Evolutionary conservation across 2,888 invertebrate species (phyloP), one percentile per base, ranked within the genome.

Genomic region (Strigamia transsilvanica): DNA sequence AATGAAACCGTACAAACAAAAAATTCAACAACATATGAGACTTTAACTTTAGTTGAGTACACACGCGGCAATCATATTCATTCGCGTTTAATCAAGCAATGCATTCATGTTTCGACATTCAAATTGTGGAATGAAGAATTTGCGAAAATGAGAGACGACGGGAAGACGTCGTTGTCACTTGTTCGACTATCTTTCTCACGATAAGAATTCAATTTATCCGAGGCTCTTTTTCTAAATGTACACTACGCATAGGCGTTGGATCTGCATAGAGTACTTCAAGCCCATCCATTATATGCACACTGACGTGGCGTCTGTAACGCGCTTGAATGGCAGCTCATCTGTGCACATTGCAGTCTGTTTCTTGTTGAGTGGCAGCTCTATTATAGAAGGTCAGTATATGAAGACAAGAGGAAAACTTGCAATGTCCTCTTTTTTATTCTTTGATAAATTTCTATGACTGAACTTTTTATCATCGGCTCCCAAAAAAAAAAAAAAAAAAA

Each of bases 191-290:
- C 73, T 38, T 10, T 73, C 32, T 73, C 46, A 56, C 32, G 73
- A 73, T 73, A 73, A 73, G 73, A 73, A 73, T 73, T 73, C 73
- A 73, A 73, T 73, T 73, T 73, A 73, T 73, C 73, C 56, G n/a
- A 3, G 18, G 18, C n/a, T 73, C 32, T 73, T 32, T 73, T 73
- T 73, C 32, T 73, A 32, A 73, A 27, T 32, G 32, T 27, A 73
- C 73, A 12, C 73, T 27, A 73, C 73, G 10, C 73, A 73, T 27
- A 27, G 7, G 73, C 73, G 32, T 73, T 73, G 32, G 27, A 73
- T 27, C 73, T 32, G 73, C 32, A 9, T 38, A 38, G 38, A 38
- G 73, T 32, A 73, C 32, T 66, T 73, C 56, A 56, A n/a, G 56
- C 21, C 56, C n/a, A 56, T 56, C 73, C 73, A 73, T 73, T 73